phyloP scores from a whole-genome alignment of 2,797 vertebrate species.

The Acanthornis magna region DNA sequence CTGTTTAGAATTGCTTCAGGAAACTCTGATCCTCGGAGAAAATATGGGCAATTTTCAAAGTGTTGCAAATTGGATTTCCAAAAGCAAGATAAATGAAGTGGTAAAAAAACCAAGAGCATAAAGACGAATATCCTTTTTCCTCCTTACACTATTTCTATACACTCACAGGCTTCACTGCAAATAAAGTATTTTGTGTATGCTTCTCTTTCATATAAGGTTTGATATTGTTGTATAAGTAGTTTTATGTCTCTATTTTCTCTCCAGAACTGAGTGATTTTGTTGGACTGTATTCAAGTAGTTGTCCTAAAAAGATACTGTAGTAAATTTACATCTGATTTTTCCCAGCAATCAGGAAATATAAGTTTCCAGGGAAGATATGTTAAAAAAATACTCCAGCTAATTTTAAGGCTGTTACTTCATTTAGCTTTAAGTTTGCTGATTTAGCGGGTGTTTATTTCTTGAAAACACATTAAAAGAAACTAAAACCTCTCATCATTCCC shows the following conservation, averaged over 20 bases:
- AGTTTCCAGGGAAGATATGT: background rate
- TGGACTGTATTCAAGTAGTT: background rate
- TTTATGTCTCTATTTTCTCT: background rate
- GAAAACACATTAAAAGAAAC: background rate
- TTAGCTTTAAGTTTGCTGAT: background rate
- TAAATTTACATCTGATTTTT: background rate
- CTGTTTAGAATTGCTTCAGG: background rate
- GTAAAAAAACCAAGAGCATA: background rate
- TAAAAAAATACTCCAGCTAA: background rate
- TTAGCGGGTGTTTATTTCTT: background rate
- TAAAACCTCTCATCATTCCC: background rate
- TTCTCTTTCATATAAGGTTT: background rate
- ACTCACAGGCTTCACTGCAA: background rate
- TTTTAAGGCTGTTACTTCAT: background rate
- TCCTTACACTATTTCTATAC: background rate
- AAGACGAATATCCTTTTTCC: background rate
- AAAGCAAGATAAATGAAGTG: constrained; percentile 1
- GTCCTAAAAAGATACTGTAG: background rate
- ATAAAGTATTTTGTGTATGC: background rate
- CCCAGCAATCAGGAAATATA: background rate
- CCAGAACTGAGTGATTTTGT: background rate
- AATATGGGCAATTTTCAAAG: constrained; percentile 2
- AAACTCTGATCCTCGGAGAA: background rate
- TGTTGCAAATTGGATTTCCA: constrained; percentile 8
- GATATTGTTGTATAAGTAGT: background rate